These are phyloP conservation scores for Nomada lathburiana DNA, from an alignment of 2,888 invertebrate genomes.

Conservation along the genomic window DNA sequence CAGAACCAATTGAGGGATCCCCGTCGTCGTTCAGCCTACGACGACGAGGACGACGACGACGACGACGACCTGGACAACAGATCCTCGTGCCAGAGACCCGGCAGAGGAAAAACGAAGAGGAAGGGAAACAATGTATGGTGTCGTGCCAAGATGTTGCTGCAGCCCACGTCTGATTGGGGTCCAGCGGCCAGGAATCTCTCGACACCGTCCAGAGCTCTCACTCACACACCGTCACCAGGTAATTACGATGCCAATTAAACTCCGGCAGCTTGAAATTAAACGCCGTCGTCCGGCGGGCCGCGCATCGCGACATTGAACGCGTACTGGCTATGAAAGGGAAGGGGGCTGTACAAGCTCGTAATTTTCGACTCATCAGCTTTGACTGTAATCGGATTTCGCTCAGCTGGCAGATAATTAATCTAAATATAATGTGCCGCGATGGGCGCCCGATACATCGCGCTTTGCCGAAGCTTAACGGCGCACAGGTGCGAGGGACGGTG, in stretches of 20 bases:
- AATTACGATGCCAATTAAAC: conserved; percentile 18
- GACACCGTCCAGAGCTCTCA: conserved; percentile 80
- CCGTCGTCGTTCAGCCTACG: conserved; percentile 70
- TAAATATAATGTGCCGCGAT: conserved; percentile 16
- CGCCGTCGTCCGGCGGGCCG: neutral
- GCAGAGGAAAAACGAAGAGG: conserved; percentile 53
- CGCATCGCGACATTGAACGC: conserved; percentile 14
- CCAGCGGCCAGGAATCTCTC: conserved; percentile 84
- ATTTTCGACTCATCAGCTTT: conserved; percentile 25
- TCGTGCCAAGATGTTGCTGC: conserved; percentile 86
- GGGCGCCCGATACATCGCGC: neutral
- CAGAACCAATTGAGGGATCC: conserved; percentile 75
- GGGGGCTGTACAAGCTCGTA: neutral
- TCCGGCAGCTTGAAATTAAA: neutral
- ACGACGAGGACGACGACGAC: conserved; percentile 77
- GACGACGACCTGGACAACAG: conserved; percentile 72
- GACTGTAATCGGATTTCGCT: conserved; percentile 34
- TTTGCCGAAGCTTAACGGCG: neutral
- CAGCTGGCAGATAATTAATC: conserved; percentile 36
- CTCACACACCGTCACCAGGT: conserved; percentile 78
- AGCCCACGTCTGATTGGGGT: conserved; percentile 91
- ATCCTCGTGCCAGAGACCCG: conserved; percentile 37
- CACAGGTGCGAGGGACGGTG: neutral
- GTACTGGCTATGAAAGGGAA: too few species aligned
- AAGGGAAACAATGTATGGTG: conserved; percentile 71